Conservation (phyloP, 2,797 vertebrate species). For the Gymnoscopelus microlampas region DNA sequence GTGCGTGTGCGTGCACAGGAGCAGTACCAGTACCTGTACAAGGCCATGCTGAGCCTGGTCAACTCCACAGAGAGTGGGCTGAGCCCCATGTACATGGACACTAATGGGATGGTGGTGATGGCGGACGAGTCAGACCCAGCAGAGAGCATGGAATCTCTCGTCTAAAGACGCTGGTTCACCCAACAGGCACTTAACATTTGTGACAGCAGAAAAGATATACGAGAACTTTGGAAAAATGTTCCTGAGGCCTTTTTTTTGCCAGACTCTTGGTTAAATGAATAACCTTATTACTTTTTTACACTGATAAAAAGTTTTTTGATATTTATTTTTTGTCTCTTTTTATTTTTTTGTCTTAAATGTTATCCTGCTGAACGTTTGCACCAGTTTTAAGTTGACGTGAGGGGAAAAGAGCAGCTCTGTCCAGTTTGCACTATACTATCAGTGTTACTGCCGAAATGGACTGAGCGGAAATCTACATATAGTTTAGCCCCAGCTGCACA, state of each 20-base stretch:
- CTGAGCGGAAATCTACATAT: slow-evolving; percentile 46
- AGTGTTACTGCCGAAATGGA: slow-evolving; percentile 99
- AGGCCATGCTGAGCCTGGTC: slow-evolving; percentile 98
- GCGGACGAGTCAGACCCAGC: slow-evolving; percentile 93
- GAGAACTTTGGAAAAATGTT: slow-evolving; percentile 88
- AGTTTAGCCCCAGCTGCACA: slow-evolving; percentile 77
- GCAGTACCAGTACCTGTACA: slow-evolving; percentile 99
- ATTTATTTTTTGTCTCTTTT: slow-evolving; percentile 98
- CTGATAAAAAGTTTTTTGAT: slow-evolving; percentile 92
- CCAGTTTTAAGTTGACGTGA: slow-evolving; percentile 85
- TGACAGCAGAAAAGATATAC: slow-evolving; percentile 74
- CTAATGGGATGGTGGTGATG: slow-evolving; percentile 89
- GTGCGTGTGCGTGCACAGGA: slow-evolving; percentile 79
- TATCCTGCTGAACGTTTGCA: slow-evolving; percentile 99
- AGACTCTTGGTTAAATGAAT: slow-evolving; percentile 98
- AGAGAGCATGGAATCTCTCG: slow-evolving; percentile 99
- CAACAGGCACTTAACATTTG: slow-evolving; percentile 87
- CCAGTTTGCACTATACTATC: slow-evolving; percentile 99
- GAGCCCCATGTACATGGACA: slow-evolving; percentile 90
- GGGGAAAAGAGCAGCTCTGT: slow-evolving; percentile 89
- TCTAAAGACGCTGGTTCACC: slow-evolving; percentile 77
- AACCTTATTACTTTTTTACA: slow-evolving; percentile 99
- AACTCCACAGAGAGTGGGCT: slow-evolving; percentile 92
- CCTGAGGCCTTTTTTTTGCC: slow-evolving; percentile 99
- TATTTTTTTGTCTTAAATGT: slow-evolving; percentile 87